Evolutionary conservation across 2,888 invertebrate genomes (phyloP).

Genomic region (Acleris literana): DNA sequence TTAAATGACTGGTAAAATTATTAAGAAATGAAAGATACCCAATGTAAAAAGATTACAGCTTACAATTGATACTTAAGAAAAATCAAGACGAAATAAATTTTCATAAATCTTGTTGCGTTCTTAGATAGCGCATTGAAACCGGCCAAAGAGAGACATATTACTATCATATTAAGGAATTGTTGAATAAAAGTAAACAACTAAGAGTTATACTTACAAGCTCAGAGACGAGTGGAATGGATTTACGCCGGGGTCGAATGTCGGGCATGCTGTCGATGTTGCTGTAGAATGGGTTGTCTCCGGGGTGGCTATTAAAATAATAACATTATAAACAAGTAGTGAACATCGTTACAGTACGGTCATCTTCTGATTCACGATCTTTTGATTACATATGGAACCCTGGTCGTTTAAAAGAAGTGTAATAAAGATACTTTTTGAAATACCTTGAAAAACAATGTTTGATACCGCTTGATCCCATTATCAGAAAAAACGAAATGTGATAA

Average conservation of each 20-base stretch:
- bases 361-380: too few relatives aligned
- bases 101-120: slow-evolving; percentile 1
- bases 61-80: neutral
- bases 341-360: too few relatives aligned
- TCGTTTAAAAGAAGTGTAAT: too few relatives aligned
- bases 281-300: slow-evolving; percentile 99
- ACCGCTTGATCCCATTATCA: too few relatives aligned
- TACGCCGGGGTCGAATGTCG: slow-evolving; percentile 97
- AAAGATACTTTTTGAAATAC: too few relatives aligned
- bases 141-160: slow-evolving; percentile 65
- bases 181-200: slow-evolving; percentile 39
- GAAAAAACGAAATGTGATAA: too few relatives aligned
- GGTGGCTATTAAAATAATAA: slow-evolving; percentile 85
- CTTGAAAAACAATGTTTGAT: too few relatives aligned
- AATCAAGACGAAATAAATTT: slow-evolving; percentile 18
- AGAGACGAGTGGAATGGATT: slow-evolving; percentile 98
- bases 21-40: too few relatives aligned
- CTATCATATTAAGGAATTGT: slow-evolving; percentile 61
- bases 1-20: too few relatives aligned
- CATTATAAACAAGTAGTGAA: neutral
- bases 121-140: slow-evolving; percentile 69
- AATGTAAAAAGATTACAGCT: neutral
- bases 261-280: slow-evolving; percentile 99
- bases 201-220: slow-evolving; percentile 94
- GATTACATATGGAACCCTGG: too few relatives aligned